Evolutionary conservation across 2,888 invertebrate genomes (phyloP).

Genomic region (Idaea aversata): DNA sequence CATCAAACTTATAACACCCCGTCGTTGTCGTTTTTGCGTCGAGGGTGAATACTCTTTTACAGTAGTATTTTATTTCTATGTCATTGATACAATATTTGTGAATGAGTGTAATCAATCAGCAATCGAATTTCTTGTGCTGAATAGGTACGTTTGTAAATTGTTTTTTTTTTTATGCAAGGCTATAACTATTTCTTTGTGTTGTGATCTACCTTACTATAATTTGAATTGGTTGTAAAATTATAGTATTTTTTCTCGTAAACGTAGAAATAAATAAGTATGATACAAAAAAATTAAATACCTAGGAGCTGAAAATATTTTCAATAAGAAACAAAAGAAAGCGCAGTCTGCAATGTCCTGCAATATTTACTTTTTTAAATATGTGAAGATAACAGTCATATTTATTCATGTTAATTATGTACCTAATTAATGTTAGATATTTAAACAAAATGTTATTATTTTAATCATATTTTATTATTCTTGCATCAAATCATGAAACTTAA

Average conservation of each 20-base stretch:
- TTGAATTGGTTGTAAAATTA: not conserved
- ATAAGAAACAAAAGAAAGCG: too few species aligned
- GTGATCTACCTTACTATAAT: not conserved
- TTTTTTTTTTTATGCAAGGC: not conserved
- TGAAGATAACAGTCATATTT: too few species aligned
- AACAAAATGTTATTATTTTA: not conserved
- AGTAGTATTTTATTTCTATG: conserved; percentile 10
- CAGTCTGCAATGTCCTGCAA: too few species aligned
- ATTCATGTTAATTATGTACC: too few species aligned
- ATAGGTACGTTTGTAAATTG: not conserved
- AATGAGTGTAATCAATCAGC: conserved; percentile 2
- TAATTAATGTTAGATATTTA: too few species aligned
- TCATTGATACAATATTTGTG: conserved; percentile 24
- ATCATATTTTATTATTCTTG: not conserved
- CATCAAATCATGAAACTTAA: not conserved
- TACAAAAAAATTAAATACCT: too few species aligned
- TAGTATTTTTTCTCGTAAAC: not conserved
- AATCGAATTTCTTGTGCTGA: not conserved
- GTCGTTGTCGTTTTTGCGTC: too few species aligned
- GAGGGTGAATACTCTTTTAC: not conserved
- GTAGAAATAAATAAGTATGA: too few species aligned
- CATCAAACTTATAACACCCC: too few species aligned
- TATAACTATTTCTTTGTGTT: not conserved
- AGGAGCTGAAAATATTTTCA: too few species aligned
- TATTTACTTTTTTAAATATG: too few species aligned